These are phyloP conservation scores for Dromiciops gliroides DNA, from an alignment of 2,113 vertebrate species.

Conservation along the genomic window DNA sequence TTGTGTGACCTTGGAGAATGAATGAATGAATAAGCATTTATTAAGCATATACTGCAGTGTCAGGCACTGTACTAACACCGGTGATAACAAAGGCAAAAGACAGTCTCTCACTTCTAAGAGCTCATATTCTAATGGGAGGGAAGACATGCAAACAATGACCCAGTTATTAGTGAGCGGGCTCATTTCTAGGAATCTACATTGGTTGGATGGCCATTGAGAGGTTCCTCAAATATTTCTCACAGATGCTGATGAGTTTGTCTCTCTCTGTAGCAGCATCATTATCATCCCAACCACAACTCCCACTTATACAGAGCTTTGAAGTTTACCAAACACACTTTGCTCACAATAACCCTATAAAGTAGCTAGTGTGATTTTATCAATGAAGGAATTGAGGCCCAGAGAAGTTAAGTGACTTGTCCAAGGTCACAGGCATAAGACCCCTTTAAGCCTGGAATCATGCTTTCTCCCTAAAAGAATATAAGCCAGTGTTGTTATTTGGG, in stretches of 20 bases:
- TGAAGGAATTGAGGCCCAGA: not conserved
- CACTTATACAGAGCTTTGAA: not conserved
- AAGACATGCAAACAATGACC: not conserved
- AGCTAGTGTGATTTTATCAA: not conserved
- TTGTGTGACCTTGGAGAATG: no score
- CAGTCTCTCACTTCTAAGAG: no score
- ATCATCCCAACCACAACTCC: not conserved
- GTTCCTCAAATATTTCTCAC: constrained; percentile 20
- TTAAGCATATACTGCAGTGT: no score
- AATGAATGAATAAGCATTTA: no score
- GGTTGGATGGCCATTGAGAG: not conserved
- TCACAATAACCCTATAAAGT: not conserved
- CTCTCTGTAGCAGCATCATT: not conserved
- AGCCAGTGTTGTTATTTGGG: not conserved
- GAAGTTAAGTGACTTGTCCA: not conserved
- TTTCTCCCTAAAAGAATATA: not conserved
- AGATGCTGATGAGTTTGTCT: not conserved
- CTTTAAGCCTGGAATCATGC: not conserved
- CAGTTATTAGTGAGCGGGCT: not conserved
- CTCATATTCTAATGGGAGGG: no score
- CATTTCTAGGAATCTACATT: constrained; percentile 6
- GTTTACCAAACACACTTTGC: not conserved
- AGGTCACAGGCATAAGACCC: not conserved
- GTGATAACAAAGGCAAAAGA: no score
- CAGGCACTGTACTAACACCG: no score